Evolutionary conservation across 2,888 invertebrate species (phyloP).

Genomic region (Caenorhabditis imperialis): DNA sequence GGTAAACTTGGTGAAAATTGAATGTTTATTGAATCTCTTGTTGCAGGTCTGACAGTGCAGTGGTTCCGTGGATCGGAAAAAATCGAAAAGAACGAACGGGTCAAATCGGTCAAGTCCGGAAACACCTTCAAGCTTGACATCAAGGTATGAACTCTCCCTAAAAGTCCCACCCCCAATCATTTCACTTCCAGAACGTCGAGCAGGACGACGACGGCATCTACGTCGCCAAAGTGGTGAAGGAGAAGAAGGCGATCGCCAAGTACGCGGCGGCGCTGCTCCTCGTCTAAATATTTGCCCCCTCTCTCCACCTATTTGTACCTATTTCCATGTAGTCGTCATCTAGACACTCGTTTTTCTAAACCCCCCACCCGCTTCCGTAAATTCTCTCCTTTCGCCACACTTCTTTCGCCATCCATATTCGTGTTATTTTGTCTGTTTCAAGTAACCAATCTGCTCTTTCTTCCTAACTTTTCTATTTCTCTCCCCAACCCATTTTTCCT

Average conservation of each 20-base stretch:
- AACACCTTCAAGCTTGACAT: slow-evolving; percentile 75
- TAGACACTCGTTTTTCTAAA: slow-evolving; percentile 17
- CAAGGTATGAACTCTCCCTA: slow-evolving; percentile 54
- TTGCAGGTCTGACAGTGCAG: slow-evolving; percentile 49
- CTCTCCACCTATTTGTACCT: slow-evolving; percentile 42
- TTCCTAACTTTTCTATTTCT: slow-evolving; percentile 1
- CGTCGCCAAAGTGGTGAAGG: slow-evolving; percentile 74
- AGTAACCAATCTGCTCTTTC: neutral
- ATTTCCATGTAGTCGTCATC: slow-evolving; percentile 35
- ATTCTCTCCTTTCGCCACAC: slow-evolving; percentile 38
- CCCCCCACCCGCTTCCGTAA: slow-evolving; percentile 1
- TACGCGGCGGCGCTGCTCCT: slow-evolving; percentile 66
- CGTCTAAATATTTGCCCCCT: slow-evolving; percentile 18
- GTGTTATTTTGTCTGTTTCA: slow-evolving; percentile 41
- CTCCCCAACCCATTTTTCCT: neutral
- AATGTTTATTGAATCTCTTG: slow-evolving; percentile 1
- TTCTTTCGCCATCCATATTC: slow-evolving; percentile 58
- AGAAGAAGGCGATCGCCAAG: slow-evolving; percentile 75
- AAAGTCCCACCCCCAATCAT: no score
- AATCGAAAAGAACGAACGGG: slow-evolving; percentile 72
- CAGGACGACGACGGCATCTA: slow-evolving; percentile 70
- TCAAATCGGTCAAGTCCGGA: slow-evolving; percentile 74
- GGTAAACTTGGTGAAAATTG: slow-evolving; percentile 44
- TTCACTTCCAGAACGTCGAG: slow-evolving; percentile 63
- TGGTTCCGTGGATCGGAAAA: slow-evolving; percentile 67